Evolutionary conservation across 2,113 vertebrate species (phyloP).

Genomic region (Nothocercus julius): DNA sequence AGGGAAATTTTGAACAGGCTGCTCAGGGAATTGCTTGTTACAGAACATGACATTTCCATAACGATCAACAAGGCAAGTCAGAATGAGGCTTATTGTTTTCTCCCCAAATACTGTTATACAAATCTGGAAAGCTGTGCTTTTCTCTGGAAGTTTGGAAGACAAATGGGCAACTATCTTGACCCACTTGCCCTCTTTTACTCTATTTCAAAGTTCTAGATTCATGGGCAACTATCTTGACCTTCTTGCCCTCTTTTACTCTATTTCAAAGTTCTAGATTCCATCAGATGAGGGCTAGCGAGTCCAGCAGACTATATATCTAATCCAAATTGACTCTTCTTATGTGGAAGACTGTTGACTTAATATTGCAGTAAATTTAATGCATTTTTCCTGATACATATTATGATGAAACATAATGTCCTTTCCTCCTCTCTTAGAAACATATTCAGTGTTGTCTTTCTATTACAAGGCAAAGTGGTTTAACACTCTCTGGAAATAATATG

Average conservation of each 20-base stretch:
- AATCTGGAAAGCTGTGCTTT: background rate
- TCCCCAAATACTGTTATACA: background rate
- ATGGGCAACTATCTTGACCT: background rate
- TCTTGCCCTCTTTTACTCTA: background rate
- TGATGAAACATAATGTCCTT: background rate
- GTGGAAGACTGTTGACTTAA: background rate
- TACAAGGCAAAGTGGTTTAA: background rate
- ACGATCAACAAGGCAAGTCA: background rate
- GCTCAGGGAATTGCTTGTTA: background rate
- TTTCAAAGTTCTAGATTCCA: background rate
- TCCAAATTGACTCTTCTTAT: background rate
- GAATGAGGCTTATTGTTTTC: background rate
- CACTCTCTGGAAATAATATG: background rate
- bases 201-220: background rate
- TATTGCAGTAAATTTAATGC: background rate
- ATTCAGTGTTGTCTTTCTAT: background rate
- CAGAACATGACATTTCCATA: background rate
- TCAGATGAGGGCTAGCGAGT: rapidly evolving
- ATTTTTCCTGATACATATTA: background rate
- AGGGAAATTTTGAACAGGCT: background rate
- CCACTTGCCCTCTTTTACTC: background rate
- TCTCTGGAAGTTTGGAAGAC: background rate
- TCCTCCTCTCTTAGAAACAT: background rate
- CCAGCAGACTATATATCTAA: background rate
- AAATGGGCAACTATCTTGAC: background rate